phyloP scores from a whole-genome alignment of 2,113 vertebrate species.

The Phoenicopterus ruber region DNA sequence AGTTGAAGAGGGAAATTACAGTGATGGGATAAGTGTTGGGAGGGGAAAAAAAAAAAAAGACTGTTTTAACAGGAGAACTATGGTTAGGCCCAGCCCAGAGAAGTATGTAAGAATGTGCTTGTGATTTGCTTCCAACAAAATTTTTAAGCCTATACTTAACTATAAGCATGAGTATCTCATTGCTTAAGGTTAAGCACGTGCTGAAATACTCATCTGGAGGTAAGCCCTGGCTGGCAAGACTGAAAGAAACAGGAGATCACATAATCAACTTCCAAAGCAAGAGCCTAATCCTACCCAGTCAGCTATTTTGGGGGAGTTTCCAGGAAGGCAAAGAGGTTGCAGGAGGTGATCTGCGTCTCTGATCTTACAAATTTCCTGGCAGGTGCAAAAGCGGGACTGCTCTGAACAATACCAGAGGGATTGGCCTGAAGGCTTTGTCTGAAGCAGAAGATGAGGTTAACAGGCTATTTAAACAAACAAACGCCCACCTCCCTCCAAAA shows the following conservation, averaged over 20 bases:
- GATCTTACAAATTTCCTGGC: constrained; percentile 60
- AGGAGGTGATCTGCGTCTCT: constrained; percentile 44
- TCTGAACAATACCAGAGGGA: constrained; percentile 44
- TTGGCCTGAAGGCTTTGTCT: constrained; percentile 50
- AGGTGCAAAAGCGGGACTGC: constrained; percentile 32
- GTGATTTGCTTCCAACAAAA: constrained; percentile 56
- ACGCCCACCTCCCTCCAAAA: constrained; percentile 9
- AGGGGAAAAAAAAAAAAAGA: neutral
- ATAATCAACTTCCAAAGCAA: constrained; percentile 35
- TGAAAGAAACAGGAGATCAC: constrained; percentile 49
- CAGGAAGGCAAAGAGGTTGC: constrained; percentile 53
- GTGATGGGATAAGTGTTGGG: neutral
- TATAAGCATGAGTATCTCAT: constrained; percentile 19
- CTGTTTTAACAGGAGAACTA: constrained; percentile 15
- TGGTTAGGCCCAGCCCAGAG: constrained; percentile 42
- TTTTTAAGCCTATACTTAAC: constrained; percentile 40
- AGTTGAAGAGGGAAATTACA: neutral
- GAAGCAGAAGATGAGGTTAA: constrained; percentile 44
- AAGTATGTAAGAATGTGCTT: constrained; percentile 60
- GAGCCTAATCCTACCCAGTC: constrained; percentile 51
- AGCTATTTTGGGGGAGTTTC: constrained; percentile 49
- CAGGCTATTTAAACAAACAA: constrained; percentile 36
- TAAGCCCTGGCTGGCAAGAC: constrained; percentile 53
- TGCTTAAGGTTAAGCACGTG: constrained; percentile 62
- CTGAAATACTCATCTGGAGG: constrained; percentile 60